These are phyloP conservation scores for Beris chalybata DNA, from an alignment of 2,888 invertebrate species.

Conservation along the genomic window DNA sequence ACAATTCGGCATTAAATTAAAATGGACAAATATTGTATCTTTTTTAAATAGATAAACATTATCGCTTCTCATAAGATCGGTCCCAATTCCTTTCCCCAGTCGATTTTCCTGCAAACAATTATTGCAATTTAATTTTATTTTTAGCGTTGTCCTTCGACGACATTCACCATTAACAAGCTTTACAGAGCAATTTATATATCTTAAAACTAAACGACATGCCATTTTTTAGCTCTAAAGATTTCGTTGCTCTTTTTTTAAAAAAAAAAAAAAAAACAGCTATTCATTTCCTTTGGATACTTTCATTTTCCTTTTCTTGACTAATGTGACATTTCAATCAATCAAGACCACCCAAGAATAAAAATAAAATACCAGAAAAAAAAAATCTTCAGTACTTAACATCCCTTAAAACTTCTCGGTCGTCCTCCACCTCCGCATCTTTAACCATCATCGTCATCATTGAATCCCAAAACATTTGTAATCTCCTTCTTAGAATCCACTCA, in stretches of 20 bases:
- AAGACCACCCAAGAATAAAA: slow-evolving; percentile 25
- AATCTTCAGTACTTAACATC: slow-evolving; percentile 30
- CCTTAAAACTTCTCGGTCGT: neutral
- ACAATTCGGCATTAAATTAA: too few species aligned
- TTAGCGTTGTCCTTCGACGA: too few species aligned
- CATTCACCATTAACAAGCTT: slow-evolving; percentile 4
- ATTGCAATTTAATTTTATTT: too few species aligned
- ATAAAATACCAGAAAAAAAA: slow-evolving; percentile 18
- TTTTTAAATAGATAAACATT: too few species aligned
- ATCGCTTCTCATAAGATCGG: too few species aligned
- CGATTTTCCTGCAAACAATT: too few species aligned
- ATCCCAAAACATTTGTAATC: slow-evolving; percentile 36
- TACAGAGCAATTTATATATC: slow-evolving; percentile 39
- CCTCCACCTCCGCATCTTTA: slow-evolving; percentile 6
- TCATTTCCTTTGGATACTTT: slow-evolving; percentile 16
- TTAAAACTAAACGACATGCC: slow-evolving; percentile 40
- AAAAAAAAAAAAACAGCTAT: too few species aligned
- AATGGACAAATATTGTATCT: too few species aligned
- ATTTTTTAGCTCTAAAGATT: slow-evolving; percentile 38
- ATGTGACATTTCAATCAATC: slow-evolving; percentile 41
- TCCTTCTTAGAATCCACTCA: slow-evolving; percentile 27
- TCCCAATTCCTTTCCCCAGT: too few species aligned
- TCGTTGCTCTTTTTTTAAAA: slow-evolving; percentile 19
- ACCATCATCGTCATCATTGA: slow-evolving; percentile 27
- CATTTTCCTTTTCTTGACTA: slow-evolving; percentile 30